A percentile compares a stretch with the other conserved stretches of the same genome.
phyloP scores from a whole-genome alignment of 53 echinoderm and acorn worm species.

The Astropecten irregularis region DNA sequence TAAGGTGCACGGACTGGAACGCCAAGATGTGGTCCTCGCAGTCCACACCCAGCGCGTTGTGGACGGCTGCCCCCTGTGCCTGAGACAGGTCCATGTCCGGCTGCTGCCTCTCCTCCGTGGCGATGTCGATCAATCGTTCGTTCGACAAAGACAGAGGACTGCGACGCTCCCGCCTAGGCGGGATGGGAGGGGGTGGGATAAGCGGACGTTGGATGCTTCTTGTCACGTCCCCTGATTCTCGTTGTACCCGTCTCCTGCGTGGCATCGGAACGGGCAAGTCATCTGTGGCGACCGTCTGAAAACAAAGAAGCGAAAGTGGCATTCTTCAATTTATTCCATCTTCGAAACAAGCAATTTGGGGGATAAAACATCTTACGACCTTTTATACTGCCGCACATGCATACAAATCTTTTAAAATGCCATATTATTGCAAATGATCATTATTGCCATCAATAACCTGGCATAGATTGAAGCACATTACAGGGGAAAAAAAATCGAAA shows the following conservation, averaged over 20 bases:
- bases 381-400: no score
- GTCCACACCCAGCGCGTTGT: constrained; percentile 26
- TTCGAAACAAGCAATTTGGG: no score
- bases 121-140: constrained; percentile 12
- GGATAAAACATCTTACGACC: no score
- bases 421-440: no score
- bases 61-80: background rate
- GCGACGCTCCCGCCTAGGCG: constrained; percentile 28
- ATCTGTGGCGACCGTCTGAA: background rate
- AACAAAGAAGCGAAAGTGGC: no score
- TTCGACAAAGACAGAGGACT: background rate
- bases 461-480: no score
- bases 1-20: constrained; percentile 24
- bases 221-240: background rate
- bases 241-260: background rate
- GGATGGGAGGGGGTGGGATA: constrained; percentile 38
- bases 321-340: no score
- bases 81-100: background rate
- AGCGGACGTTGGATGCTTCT: constrained; percentile 5
- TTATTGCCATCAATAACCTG: no score
- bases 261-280: constrained; percentile 36
- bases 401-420: no score
- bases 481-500: no score
- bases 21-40: constrained; percentile 35
- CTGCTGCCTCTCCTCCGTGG: background rate